phyloP scores from a whole-genome alignment of 2,113 vertebrate species.

The Geococcyx californianus region DNA sequence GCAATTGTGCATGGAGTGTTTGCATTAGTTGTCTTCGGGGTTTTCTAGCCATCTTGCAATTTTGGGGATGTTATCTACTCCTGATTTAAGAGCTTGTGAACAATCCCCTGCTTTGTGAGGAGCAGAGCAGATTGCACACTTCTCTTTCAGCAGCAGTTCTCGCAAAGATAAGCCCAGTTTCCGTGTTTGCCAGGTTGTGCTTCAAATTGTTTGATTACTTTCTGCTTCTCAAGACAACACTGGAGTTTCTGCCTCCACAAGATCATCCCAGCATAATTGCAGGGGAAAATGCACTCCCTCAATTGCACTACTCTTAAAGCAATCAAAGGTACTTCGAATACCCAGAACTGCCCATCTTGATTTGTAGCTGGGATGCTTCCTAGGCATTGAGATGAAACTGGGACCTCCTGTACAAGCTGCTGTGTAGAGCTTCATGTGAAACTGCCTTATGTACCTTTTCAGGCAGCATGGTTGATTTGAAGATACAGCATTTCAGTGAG shows the following conservation, averaged over 20 bases:
- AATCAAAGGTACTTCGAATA: background rate
- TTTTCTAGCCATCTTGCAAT: background rate
- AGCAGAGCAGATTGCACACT: background rate
- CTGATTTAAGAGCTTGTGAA: background rate
- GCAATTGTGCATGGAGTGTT: background rate
- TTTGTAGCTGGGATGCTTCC: background rate
- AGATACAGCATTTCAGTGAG: background rate
- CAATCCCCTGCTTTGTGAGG: background rate
- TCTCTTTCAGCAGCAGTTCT: background rate
- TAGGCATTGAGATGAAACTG: accelerated
- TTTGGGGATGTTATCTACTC: background rate
- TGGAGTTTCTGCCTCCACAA: background rate
- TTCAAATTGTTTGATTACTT: background rate
- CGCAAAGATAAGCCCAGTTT: background rate
- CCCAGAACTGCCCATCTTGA: background rate
- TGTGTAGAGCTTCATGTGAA: background rate
- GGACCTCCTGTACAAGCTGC: background rate
- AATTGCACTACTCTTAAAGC: background rate
- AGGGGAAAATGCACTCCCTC: background rate
- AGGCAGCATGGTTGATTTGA: background rate
- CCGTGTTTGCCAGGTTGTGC: background rate
- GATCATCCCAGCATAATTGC: background rate
- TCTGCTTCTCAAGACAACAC: background rate
- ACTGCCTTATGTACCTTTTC: background rate
- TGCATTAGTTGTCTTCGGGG: background rate